phyloP scores from a whole-genome alignment of 1,140 invertebrate genomes.

The Thaumatotibia leucotreta region DNA sequence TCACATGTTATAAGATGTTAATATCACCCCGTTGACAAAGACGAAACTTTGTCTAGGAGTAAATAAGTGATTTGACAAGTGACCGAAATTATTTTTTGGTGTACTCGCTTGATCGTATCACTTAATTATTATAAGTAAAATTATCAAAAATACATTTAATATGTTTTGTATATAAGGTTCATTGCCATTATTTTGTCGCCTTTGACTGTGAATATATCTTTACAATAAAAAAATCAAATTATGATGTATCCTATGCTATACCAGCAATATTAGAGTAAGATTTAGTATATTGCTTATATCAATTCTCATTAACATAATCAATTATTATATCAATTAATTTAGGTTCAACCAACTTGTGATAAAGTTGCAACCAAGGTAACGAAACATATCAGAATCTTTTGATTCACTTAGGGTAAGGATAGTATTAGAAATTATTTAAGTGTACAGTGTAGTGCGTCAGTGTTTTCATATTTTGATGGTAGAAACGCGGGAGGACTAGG shows the following conservation, averaged over 20 bases:
- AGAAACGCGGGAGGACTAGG: not conserved
- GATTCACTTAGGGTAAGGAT: slow-evolving; percentile 61
- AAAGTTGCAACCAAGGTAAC: slow-evolving; percentile 76
- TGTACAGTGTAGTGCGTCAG: slow-evolving; percentile 27
- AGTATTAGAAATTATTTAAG: slow-evolving; percentile 36
- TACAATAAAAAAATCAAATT: slow-evolving; percentile 6
- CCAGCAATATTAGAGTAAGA: slow-evolving; percentile 58
- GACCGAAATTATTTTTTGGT: not conserved
- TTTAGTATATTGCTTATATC: slow-evolving; percentile 35
- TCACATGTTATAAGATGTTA: slow-evolving; percentile 3
- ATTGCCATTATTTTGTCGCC: not conserved
- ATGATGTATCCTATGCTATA: slow-evolving; percentile 33
- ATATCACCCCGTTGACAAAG: not conserved
- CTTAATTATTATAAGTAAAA: not conserved
- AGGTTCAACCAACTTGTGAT: slow-evolving; percentile 67
- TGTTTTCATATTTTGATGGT: slow-evolving; percentile 17
- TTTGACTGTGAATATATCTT: slow-evolving; percentile 13
- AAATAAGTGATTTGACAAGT: not conserved
- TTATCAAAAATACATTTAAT: slow-evolving; percentile 9
- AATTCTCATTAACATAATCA: slow-evolving; percentile 43
- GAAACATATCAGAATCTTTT: slow-evolving; percentile 76
- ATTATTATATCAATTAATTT: slow-evolving; percentile 61
- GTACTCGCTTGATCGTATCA: not conserved
- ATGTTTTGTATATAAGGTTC: slow-evolving; percentile 8
- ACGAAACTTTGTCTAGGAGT: not conserved